phyloP scores from a whole-genome alignment of 2,113 vertebrate species.

The Reinhardtius hippoglossoides region DNA sequence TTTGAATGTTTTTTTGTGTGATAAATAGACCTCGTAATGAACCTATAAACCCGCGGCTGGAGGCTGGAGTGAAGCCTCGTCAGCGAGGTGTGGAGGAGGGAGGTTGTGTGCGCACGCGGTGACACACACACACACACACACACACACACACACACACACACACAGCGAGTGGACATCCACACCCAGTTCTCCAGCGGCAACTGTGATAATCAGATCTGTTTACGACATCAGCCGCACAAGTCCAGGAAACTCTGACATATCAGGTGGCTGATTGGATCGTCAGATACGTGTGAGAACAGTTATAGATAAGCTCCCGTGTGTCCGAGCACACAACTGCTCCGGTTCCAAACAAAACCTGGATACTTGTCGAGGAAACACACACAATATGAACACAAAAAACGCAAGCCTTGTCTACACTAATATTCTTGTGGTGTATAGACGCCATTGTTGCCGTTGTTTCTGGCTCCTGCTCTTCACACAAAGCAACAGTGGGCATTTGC shows the following conservation, averaged over 20 bases:
- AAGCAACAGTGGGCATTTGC: too few relatives aligned
- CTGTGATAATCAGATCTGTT: slow-evolving; percentile 70
- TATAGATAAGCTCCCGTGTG: slow-evolving; percentile 62
- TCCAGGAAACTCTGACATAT: slow-evolving; percentile 66
- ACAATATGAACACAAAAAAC: not conserved
- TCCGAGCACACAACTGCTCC: slow-evolving; percentile 18
- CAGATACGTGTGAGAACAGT: slow-evolving; percentile 71
- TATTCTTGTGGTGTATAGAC: too few relatives aligned
- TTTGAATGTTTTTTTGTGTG: slow-evolving; percentile 6
- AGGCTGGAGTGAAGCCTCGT: slow-evolving; percentile 13
- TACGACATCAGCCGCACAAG: slow-evolving; percentile 58
- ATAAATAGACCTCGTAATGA: slow-evolving; percentile 19
- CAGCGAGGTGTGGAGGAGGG: slow-evolving; percentile 12
- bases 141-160: slow-evolving; percentile 2
- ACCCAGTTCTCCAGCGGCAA: slow-evolving; percentile 44
- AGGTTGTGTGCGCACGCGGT: slow-evolving; percentile 15
- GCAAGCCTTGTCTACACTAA: not conserved
- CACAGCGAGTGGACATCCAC: slow-evolving; percentile 37
- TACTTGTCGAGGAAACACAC: not conserved
- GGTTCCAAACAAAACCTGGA: slow-evolving; percentile 10
- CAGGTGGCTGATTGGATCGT: slow-evolving; percentile 72
- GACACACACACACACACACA: slow-evolving; percentile 5
- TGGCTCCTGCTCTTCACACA: too few relatives aligned
- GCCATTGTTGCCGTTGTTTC: too few relatives aligned
- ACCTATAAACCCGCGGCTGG: slow-evolving; percentile 6